Conservation (phyloP, 92 coral and sea anemone species). For the Blastomussa wellsi region DNA sequence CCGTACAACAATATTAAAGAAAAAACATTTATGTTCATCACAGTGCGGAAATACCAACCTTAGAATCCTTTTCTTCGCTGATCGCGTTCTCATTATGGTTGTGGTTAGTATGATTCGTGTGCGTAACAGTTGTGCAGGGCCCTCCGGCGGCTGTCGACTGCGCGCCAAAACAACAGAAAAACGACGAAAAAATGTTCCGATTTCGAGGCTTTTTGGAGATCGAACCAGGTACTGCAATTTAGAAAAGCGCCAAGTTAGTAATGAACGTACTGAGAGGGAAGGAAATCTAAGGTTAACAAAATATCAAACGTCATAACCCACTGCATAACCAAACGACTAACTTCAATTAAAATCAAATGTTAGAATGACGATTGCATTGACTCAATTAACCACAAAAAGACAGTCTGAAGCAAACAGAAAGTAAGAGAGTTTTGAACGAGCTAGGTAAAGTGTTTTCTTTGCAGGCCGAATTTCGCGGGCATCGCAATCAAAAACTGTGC, state of each 20-base stretch:
- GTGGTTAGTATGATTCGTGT: conserved; percentile 66
- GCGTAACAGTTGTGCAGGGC: conserved; percentile 62
- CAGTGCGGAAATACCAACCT: conserved; percentile 63
- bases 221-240: conserved; percentile 75
- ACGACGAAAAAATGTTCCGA: conserved; percentile 93
- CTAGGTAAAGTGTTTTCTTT: neutral
- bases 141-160: conserved; percentile 78
- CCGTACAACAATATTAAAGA: neutral
- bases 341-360: conserved; percentile 24
- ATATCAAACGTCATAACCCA: conserved; percentile 24
- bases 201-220: conserved; percentile 85
- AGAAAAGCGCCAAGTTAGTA: neutral
- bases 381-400: conserved; percentile 44
- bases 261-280: neutral
- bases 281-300: conserved; percentile 14
- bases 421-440: conserved; percentile 25
- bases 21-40: neutral
- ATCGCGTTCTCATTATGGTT: conserved; percentile 80
- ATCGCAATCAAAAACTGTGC: conserved; percentile 8
- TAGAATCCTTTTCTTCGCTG: conserved; percentile 80
- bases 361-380: conserved; percentile 53
- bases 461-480: conserved; percentile 12
- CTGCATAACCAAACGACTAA: conserved; percentile 18
- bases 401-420: conserved; percentile 20
- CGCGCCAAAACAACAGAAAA: conserved; percentile 98